phyloP scores from a whole-genome alignment of 2,113 vertebrate species.

The Microcebus tavaratra region DNA sequence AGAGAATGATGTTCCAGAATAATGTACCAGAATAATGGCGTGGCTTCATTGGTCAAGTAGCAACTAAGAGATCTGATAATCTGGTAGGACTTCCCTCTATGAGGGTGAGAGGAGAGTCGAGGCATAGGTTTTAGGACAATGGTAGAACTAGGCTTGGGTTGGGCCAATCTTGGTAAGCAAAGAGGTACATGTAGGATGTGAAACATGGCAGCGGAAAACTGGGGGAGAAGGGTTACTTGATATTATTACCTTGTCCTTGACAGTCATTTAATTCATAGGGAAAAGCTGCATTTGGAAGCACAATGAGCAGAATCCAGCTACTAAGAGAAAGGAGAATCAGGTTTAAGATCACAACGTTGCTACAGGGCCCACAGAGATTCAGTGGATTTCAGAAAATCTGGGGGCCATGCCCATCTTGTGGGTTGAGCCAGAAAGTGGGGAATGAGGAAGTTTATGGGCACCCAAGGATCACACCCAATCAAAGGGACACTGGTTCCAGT shows the following conservation, averaged over 20 bases:
- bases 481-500: neutral
- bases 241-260: neutral
- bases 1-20: neutral
- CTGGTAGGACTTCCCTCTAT: neutral
- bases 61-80: neutral
- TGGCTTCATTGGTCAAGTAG: neutral
- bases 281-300: neutral
- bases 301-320: neutral
- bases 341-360: neutral
- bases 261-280: neutral
- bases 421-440: neutral
- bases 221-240: neutral
- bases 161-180: neutral
- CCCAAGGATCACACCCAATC: neutral
- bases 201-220: neutral
- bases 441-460: neutral
- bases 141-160: neutral
- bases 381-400: neutral
- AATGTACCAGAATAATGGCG: neutral
- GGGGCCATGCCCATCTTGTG: neutral
- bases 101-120: neutral
- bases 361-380: rapidly evolving
- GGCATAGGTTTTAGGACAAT: neutral
- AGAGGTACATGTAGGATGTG: neutral
- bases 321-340: neutral